These are phyloP conservation scores for Brachionus paranguensis DNA, from an alignment of 1,140 invertebrate species.

Conservation along the genomic window DNA sequence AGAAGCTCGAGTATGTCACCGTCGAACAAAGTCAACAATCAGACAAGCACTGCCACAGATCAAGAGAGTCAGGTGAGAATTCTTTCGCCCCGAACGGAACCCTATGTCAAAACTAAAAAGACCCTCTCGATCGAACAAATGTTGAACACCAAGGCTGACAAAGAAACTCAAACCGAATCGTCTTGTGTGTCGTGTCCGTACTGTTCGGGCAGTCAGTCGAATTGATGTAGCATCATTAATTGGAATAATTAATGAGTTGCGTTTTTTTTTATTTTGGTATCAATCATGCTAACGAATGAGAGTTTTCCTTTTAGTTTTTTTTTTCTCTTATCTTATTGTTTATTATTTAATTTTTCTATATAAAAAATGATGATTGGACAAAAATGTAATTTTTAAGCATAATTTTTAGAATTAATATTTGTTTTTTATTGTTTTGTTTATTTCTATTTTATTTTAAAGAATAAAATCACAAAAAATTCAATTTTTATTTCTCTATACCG, in stretches of 20 bases:
- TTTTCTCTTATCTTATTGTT: background rate
- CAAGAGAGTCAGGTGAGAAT: background rate
- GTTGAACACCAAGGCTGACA: slow-evolving; percentile 2
- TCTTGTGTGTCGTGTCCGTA: background rate
- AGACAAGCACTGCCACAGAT: background rate
- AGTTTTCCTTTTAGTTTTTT: background rate
- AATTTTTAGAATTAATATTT: background rate
- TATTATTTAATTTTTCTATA: slow-evolving; percentile 15
- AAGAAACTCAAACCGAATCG: slow-evolving; percentile 34
- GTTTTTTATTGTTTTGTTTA: background rate
- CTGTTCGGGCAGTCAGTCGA: background rate
- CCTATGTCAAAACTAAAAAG: background rate
- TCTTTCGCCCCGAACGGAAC: background rate
- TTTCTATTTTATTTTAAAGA: background rate
- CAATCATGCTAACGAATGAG: background rate
- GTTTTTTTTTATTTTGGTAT: background rate
- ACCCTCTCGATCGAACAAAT: slow-evolving; percentile 21
- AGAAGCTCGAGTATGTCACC: slow-evolving; percentile 33
- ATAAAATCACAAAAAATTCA: background rate
- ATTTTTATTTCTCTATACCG: background rate
- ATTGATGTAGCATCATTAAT: background rate
- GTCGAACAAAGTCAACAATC: background rate
- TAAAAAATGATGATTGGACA: background rate
- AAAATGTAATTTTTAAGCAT: background rate
- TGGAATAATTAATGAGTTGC: background rate